Percentiles rank a stretch among this genome's conserved stretches.
These are phyloP conservation scores for Epinotia ramella DNA, from an alignment of 2,888 invertebrate genomes.

Conservation along the genomic window DNA sequence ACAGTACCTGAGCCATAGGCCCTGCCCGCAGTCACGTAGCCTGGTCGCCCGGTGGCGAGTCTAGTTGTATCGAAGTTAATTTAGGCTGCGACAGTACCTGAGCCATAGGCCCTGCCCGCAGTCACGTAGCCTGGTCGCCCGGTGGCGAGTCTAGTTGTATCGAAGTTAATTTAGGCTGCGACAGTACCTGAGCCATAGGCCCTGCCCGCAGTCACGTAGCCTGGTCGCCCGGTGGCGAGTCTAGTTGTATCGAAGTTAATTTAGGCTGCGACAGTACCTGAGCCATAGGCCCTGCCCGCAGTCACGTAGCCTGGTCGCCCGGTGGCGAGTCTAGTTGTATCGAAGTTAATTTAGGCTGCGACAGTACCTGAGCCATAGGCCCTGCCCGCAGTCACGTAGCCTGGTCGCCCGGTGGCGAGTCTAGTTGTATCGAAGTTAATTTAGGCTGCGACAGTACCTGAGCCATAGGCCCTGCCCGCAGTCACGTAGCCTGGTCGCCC, in stretches of 20 bases:
- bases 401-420: slow-evolving; percentile 50
- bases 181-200: slow-evolving; percentile 53
- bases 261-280: slow-evolving; percentile 57
- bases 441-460: slow-evolving; percentile 57
- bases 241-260: slow-evolving; percentile 49
- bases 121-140: slow-evolving; percentile 72
- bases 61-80: slow-evolving; percentile 49
- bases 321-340: slow-evolving; percentile 18
- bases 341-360: slow-evolving; percentile 59
- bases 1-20: slow-evolving; percentile 53
- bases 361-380: slow-evolving; percentile 53
- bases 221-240: slow-evolving; percentile 50
- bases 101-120: slow-evolving; percentile 59
- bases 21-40: slow-evolving; percentile 76
- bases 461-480: slow-evolving; percentile 59
- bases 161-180: slow-evolving; percentile 59
- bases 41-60: slow-evolving; percentile 50
- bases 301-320: slow-evolving; percentile 72
- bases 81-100: slow-evolving; percentile 57
- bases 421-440: slow-evolving; percentile 49
- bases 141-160: slow-evolving; percentile 18
- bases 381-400: slow-evolving; percentile 76
- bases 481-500: slow-evolving; percentile 72
- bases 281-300: slow-evolving; percentile 59
- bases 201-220: slow-evolving; percentile 76